Conservation (phyloP, 2,113 vertebrate species). For the Callipepla californica region DNA sequence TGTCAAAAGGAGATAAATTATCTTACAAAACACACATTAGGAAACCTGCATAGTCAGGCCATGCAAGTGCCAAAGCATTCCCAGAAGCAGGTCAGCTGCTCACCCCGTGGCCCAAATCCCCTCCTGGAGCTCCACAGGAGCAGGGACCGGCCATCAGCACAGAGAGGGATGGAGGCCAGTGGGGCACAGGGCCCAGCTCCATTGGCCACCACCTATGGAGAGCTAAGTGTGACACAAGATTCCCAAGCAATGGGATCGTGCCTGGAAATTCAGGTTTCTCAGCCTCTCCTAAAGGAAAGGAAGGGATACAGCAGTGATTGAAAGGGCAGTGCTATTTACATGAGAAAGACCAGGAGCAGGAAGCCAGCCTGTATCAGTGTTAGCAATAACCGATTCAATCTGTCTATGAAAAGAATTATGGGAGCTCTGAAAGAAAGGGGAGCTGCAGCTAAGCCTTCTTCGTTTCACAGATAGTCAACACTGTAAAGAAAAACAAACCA, state of each 20-base stretch:
- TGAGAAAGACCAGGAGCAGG: conserved; percentile 1
- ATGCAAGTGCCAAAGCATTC: background rate
- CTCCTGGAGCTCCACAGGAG: background rate
- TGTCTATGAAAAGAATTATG: conserved; percentile 41
- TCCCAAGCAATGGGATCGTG: background rate
- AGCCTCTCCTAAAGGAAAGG: background rate
- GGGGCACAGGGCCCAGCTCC: background rate
- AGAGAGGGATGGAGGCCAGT: rapidly evolving
- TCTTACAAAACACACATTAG: background rate
- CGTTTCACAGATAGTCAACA: conserved; percentile 18
- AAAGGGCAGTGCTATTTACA: conserved; percentile 51
- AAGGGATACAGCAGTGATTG: background rate
- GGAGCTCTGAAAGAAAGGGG: background rate
- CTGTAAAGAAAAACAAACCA: background rate
- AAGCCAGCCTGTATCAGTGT: conserved; percentile 38
- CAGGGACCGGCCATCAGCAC: background rate
- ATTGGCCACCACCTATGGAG: rapidly evolving
- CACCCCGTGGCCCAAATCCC: background rate
- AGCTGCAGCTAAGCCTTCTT: conserved; percentile 53
- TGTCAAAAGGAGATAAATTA: background rate
- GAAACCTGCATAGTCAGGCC: background rate
- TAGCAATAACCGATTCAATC: conserved; percentile 57
- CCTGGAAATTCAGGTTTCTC: background rate
- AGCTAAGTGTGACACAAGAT: background rate
- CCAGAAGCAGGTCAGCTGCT: background rate